Evolutionary conservation across 2,797 vertebrate genomes (phyloP).

Genomic region (Heterohyrax brucei): DNA sequence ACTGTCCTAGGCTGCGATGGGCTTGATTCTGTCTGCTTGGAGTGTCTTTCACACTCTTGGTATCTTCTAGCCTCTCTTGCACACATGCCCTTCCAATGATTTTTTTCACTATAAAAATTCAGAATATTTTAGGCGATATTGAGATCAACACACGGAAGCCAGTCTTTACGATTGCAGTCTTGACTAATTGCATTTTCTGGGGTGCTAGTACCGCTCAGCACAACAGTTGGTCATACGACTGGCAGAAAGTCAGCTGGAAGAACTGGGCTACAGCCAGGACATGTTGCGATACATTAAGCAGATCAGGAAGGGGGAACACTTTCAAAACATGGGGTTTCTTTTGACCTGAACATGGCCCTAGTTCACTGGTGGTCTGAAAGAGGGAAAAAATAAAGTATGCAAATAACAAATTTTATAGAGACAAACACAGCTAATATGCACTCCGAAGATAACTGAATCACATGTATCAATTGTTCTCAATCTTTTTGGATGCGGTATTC

Average conservation of each 20-base stretch:
- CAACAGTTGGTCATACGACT: neutral
- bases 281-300: neutral
- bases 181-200: neutral
- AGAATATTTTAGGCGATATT: neutral
- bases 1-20: neutral
- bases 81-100: neutral
- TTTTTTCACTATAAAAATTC: neutral
- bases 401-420: neutral
- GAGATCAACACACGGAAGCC: neutral
- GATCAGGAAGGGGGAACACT: neutral
- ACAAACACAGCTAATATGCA: neutral
- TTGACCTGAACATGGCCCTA: neutral
- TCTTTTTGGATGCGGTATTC: neutral
- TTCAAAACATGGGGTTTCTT: neutral
- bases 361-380: neutral
- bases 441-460: neutral
- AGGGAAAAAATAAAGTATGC: slow-evolving; percentile 86
- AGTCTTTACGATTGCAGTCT: neutral
- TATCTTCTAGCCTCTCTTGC: neutral
- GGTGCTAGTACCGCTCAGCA: neutral
- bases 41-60: neutral
- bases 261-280: neutral
- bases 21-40: neutral
- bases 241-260: neutral
- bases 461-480: neutral